Evolutionary conservation across 92 coral and sea anemone species (phyloP).

Genomic region (Zoanthus sociatus): DNA sequence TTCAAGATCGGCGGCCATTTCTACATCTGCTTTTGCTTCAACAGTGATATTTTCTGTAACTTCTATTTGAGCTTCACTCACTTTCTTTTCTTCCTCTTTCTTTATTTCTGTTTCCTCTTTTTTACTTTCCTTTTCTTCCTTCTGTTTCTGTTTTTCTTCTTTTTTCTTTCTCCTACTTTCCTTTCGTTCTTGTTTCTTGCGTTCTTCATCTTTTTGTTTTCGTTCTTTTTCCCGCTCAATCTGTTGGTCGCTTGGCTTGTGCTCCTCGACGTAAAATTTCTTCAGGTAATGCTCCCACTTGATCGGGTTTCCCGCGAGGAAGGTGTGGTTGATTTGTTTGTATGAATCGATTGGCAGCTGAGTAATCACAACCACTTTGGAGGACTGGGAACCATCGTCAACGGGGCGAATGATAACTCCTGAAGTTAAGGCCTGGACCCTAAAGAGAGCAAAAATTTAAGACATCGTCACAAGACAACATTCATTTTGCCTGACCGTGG

Average conservation of each 20-base stretch:
- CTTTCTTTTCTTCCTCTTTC: conserved; percentile 57
- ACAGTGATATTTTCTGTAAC: conserved; percentile 37
- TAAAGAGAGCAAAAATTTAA: conserved; percentile 13
- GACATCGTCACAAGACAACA: not conserved
- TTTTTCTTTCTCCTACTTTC: conserved; percentile 60
- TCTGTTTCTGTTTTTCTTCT: conserved; percentile 62
- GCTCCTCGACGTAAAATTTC: conserved; percentile 66
- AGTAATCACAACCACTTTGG: conserved; percentile 76
- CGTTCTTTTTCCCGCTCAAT: conserved; percentile 61
- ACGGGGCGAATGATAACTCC: conserved; percentile 86
- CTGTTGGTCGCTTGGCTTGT: conserved; percentile 64
- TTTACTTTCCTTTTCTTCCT: conserved; percentile 61
- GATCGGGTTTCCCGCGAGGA: conserved; percentile 82
- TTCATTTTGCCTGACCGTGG: too few relatives aligned
- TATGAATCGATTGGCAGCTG: conserved; percentile 86
- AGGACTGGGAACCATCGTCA: conserved; percentile 76
- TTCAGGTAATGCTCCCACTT: conserved; percentile 80
- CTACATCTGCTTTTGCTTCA: conserved; percentile 57
- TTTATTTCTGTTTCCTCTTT: conserved; percentile 55
- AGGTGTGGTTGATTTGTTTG: conserved; percentile 81
- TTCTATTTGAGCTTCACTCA: conserved; percentile 60
- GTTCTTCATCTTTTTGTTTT: conserved; percentile 67
- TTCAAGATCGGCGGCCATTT: conserved; percentile 16
- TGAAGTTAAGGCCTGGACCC: conserved; percentile 72
- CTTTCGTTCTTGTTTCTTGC: conserved; percentile 49